Percentiles rank a stretch among this genome's conserved stretches.
Conservation (phyloP, 2,888 invertebrate species). For the Microplitis manilae region DNA sequence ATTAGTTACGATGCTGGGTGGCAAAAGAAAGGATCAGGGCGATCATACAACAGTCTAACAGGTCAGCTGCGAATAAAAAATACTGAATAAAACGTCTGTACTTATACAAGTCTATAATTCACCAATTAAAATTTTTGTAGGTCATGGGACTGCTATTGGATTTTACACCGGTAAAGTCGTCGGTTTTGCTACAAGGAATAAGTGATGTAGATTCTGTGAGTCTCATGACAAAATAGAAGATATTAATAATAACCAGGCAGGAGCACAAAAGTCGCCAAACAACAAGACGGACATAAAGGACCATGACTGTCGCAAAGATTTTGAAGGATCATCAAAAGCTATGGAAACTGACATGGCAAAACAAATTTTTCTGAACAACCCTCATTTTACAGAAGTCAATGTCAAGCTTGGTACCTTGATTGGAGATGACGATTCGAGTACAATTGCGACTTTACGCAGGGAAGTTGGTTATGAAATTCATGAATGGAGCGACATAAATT, state of each 20-base stretch:
- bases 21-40: constrained; percentile 44
- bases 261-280: constrained; percentile 6
- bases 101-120: background rate
- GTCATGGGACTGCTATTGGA: constrained; percentile 37
- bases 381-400: constrained; percentile 14
- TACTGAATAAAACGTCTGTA: background rate
- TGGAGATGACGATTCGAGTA: constrained; percentile 45
- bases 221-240: background rate
- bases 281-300: constrained; percentile 27
- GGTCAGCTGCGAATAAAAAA: background rate
- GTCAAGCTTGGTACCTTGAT: constrained; percentile 33
- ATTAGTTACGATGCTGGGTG: constrained; percentile 43
- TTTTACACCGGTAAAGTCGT: constrained; percentile 38
- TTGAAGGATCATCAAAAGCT: constrained; percentile 41
- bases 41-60: constrained; percentile 44
- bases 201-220: constrained; percentile 35
- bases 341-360: constrained; percentile 47
- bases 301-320: constrained; percentile 43
- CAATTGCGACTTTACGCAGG: constrained; percentile 31
- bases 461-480: constrained; percentile 7
- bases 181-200: constrained; percentile 31
- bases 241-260: constrained; percentile 2
- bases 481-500: constrained; percentile 23
- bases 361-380: constrained; percentile 35
- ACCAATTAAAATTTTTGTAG: constrained; percentile 3